Evolutionary conservation across 2,888 invertebrate genomes (phyloP), one percentile per base, ranked within the genome.

Genomic region (Drosophila putrida): DNA sequence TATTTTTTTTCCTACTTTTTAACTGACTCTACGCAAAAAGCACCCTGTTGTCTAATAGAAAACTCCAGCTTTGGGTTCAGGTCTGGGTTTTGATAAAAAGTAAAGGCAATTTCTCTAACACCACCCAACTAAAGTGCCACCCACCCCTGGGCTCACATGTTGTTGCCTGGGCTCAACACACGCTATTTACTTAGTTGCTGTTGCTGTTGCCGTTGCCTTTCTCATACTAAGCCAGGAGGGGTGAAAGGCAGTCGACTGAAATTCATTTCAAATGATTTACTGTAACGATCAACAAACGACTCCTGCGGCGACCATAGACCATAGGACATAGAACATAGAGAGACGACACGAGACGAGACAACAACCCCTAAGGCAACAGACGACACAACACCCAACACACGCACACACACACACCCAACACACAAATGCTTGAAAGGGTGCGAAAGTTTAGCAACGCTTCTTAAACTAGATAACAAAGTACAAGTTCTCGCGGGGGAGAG

Each of bases 181-280:
- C 72, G 87, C 84, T 83, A 83, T 84, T 84, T 79, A 79, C 71
- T 81, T 72, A 71, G 69, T 73, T 73, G 46, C 38, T 49, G 46
- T 59, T 20, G 20, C 20, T 20, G 20, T 20, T 20, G 20, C 20
- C 20, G 20, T 20, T 20, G 20, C 20, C 20, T 10, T 44, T 49
- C 35, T 20, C 39, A 25, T 33, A 13, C 31, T 39, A 31, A 13
- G 47, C 39, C 33, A 27, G 76, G 75, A 58, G 76, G 64, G 72
- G 77, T 72, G 81, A 78, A 75, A 63, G 67, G 20, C 79, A 70
- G 67, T 66, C 65, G 67, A 80, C 79, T 70, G 81, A 86, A 88
- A 89, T 85, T 87, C 90, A 88, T 90, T 90, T 87, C 80, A 66
- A 87, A 90, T 90, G 90, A 90, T 90, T 90, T 90, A 90, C 90